Evolutionary conservation across 2,113 vertebrate genomes (phyloP), one percentile per base, ranked within the genome.

Genomic region (Silurus meridionalis): DNA sequence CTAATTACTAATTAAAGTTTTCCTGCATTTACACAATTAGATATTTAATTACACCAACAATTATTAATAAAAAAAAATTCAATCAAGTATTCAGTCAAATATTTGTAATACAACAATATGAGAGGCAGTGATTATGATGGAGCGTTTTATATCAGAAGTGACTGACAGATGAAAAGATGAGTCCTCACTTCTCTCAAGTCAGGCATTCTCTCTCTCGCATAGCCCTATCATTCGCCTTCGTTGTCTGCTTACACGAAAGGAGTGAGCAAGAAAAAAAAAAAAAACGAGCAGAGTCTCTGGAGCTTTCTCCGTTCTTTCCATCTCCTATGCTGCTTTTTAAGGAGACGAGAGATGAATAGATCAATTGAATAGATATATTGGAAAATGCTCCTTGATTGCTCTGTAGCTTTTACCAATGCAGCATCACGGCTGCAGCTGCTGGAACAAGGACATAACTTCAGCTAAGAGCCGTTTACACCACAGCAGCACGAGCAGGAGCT

Each of bases 111-210:
- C 2, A 37, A 37, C 37, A 37, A 37, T 37, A 37, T 37, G 77
- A 1, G 78, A 66, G 86, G 88, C 88, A 19, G 84, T 83, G 86
- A 89, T 84, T 74, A 84, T 81, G 83, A 84, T 86, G 74, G 81
- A 88, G 55, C 25, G 80, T 25, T 14, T 75, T 48, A 80, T 82
- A 84, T 85, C 67, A 72, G 79, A 19, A 85, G 3, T 48, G 55
- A 87, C 69, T 81, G 48, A 82, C 77, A n/a, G 78, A 37, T 37
- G 37, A 57, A 83, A 21, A 6, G 50, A 77, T 14, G 14, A 58
- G 57, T 1, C 77, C 15, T 60, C 55, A 17, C 55, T 37, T 28
- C n/a, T 37, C 63, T 60, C 75, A 61, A 37, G 55, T 83, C 78
- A 9, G 75, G 25, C n/a, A n/a, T n/a, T 83, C 64, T 21, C 48